phyloP scores from a whole-genome alignment of 2,113 vertebrate species.

The Polypterus senegalus region DNA sequence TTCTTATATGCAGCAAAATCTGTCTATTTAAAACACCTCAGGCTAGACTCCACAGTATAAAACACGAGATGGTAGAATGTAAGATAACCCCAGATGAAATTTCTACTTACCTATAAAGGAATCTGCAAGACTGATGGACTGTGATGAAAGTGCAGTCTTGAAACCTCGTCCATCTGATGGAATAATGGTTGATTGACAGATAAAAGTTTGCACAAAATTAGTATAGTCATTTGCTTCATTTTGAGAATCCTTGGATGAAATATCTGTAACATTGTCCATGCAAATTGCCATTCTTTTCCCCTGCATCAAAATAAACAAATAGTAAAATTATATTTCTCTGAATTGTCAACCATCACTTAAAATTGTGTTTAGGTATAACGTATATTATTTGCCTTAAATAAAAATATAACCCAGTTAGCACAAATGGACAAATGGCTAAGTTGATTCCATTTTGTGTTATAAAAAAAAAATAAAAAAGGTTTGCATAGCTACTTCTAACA shows the following conservation, averaged over 20 bases:
- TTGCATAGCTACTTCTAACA: too few relatives aligned
- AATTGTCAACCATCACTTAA: not conserved
- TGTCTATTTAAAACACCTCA: too few relatives aligned
- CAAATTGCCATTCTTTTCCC: constrained; percentile 70
- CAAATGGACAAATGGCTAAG: not conserved
- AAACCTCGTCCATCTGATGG: constrained; percentile 86
- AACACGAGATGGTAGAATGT: too few relatives aligned
- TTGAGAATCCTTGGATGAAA: constrained; percentile 65
- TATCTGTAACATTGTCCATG: constrained; percentile 83
- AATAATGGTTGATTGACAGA: constrained; percentile 93
- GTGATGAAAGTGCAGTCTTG: constrained; percentile 77
- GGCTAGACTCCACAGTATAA: too few relatives aligned
- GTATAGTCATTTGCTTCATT: constrained; percentile 62
- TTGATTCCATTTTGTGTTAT: too few relatives aligned
- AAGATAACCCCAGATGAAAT: too few relatives aligned
- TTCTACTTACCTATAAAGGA: constrained; percentile 67
- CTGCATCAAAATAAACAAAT: constrained; percentile 32
- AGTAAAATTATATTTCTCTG: constrained; percentile 9
- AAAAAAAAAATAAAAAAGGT: too few relatives aligned
- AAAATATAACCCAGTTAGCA: not conserved
- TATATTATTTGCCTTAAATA: not conserved
- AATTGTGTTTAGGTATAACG: not conserved
- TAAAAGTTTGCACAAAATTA: constrained; percentile 68
- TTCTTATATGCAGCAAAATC: too few relatives aligned
- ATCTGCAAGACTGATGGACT: constrained; percentile 88